phyloP scores from a whole-genome alignment of 2,888 invertebrate species.

The Platypus cylindrus region DNA sequence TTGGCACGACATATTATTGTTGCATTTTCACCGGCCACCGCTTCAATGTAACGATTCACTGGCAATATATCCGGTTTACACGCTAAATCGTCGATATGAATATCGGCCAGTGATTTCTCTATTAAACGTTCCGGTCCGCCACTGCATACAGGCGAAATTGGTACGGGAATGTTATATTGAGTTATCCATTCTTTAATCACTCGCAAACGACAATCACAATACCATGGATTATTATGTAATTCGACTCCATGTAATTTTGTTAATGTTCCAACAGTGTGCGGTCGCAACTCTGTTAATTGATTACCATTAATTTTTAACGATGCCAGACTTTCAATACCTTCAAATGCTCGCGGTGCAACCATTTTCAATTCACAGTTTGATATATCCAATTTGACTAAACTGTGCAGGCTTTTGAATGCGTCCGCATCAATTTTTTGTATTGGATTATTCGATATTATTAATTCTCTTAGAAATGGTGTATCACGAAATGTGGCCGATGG shows the following conservation, averaged over 20 bases:
- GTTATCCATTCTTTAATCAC: slow-evolving; percentile 73
- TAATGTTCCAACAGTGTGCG: slow-evolving; percentile 59
- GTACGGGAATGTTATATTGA: slow-evolving; percentile 60
- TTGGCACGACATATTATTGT: slow-evolving; percentile 72
- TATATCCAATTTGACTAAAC: slow-evolving; percentile 70
- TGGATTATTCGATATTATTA: slow-evolving; percentile 70
- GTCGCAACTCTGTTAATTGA: slow-evolving; percentile 57
- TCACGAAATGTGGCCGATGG: slow-evolving; percentile 69
- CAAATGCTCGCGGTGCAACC: slow-evolving; percentile 65
- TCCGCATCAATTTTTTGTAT: slow-evolving; percentile 64
- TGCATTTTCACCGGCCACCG: slow-evolving; percentile 71
- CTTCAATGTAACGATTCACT: slow-evolving; percentile 63
- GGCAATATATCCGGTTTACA: slow-evolving; percentile 72
- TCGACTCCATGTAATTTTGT: slow-evolving; percentile 68
- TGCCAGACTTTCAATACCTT: slow-evolving; percentile 62
- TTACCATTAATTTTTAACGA: slow-evolving; percentile 72
- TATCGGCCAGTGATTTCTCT: slow-evolving; percentile 60
- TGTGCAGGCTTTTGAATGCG: slow-evolving; percentile 61
- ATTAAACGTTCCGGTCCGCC: slow-evolving; percentile 57
- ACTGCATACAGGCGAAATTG: slow-evolving; percentile 66
- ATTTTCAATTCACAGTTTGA: slow-evolving; percentile 70
- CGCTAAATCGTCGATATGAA: slow-evolving; percentile 71
- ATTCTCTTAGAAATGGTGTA: slow-evolving; percentile 68
- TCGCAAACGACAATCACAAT: slow-evolving; percentile 73
- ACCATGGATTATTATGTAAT: slow-evolving; percentile 79